Evolutionary conservation across 1,140 invertebrate species (phyloP).

Genomic region (Phocides pigmalion): DNA sequence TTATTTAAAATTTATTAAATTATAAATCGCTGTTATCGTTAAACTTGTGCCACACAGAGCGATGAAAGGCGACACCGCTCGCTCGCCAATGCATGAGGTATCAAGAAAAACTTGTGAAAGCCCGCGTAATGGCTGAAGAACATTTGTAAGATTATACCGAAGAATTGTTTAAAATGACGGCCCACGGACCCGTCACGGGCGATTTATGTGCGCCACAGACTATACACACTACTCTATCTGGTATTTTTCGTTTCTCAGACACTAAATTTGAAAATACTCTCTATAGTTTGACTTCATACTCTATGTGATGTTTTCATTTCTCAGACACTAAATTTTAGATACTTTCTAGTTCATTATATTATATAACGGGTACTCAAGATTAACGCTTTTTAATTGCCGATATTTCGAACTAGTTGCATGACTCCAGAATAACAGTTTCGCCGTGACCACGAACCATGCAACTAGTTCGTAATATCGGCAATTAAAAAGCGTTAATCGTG

Average conservation of each 20-base stretch:
- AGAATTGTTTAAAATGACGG: constrained; percentile 64
- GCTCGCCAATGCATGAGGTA: constrained; percentile 65
- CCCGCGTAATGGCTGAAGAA: constrained; percentile 69
- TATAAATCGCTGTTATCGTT: constrained; percentile 18
- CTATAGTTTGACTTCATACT: background rate
- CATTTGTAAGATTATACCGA: constrained; percentile 78
- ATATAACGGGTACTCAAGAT: too few species aligned
- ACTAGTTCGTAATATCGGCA: too few species aligned
- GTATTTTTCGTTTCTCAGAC: background rate
- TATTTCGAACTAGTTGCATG: too few species aligned
- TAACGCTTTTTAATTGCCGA: too few species aligned
- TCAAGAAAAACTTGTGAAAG: constrained; percentile 76
- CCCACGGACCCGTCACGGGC: constrained; percentile 33
- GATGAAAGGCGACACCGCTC: constrained; percentile 68
- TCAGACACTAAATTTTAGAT: too few species aligned
- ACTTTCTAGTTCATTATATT: too few species aligned
- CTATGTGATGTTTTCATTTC: too few species aligned
- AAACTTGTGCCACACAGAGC: constrained; percentile 37
- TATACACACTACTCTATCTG: background rate
- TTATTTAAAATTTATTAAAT: too few species aligned
- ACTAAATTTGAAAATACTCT: too few species aligned
- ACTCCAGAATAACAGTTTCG: too few species aligned
- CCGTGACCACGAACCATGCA: too few species aligned
- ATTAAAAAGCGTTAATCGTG: too few species aligned
- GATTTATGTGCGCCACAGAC: constrained; percentile 52